These are phyloP conservation scores for Psix sp. DNA, from an alignment of 1,140 invertebrate genomes.

Conservation along the genomic window DNA sequence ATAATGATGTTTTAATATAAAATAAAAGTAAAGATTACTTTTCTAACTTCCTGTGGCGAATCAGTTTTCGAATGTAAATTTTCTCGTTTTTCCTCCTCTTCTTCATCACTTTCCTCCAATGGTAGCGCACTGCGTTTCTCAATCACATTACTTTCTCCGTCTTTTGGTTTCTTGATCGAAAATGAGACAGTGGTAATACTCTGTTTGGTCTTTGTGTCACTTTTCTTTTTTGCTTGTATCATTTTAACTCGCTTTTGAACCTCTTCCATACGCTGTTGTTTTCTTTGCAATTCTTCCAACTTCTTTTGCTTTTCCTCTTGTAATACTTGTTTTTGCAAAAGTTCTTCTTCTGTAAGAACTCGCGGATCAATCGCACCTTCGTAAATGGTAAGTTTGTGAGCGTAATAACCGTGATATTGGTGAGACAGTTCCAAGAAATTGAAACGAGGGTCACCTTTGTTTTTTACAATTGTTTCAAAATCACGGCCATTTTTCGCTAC, in stretches of 20 bases:
- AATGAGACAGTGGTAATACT: constrained; percentile 83
- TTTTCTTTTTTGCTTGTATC: constrained; percentile 74
- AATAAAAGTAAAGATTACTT: constrained; percentile 24
- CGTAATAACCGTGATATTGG: constrained; percentile 87
- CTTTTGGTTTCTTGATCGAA: constrained; percentile 88
- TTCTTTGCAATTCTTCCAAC: constrained; percentile 72
- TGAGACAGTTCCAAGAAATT: constrained; percentile 86
- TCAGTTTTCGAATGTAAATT: constrained; percentile 57
- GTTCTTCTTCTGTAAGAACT: constrained; percentile 73
- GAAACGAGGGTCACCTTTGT: constrained; percentile 91
- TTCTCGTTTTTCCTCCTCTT: constrained; percentile 75
- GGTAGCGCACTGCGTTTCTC: constrained; percentile 83
- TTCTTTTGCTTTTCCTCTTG: constrained; percentile 75
- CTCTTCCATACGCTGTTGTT: constrained; percentile 76
- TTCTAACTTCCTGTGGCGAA: constrained; percentile 54
- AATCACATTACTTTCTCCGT: constrained; percentile 81
- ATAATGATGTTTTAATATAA: too few species aligned
- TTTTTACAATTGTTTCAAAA: constrained; percentile 92
- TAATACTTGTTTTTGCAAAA: constrained; percentile 72
- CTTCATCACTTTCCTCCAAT: constrained; percentile 85
- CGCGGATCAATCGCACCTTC: constrained; percentile 72
- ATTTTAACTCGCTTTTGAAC: constrained; percentile 76
- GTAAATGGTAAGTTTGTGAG: constrained; percentile 78
- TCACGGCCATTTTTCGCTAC: constrained; percentile 95
- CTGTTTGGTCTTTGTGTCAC: constrained; percentile 60